Percentiles rank a stretch among this genome's conserved stretches.
phyloP scores from a whole-genome alignment of 2,888 invertebrate species.

The Dasysyrphus tricinctus region DNA sequence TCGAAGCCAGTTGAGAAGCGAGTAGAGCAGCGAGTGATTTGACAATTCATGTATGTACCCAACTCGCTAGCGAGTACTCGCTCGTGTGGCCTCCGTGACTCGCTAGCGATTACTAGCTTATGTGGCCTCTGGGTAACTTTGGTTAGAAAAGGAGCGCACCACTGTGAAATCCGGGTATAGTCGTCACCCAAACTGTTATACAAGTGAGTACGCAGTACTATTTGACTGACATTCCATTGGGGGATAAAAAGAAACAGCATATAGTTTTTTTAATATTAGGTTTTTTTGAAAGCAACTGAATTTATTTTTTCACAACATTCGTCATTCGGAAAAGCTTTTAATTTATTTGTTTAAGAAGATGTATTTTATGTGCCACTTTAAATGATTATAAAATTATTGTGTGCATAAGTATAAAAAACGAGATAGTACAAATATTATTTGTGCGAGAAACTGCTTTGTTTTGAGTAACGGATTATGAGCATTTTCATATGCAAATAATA shows the following conservation, averaged over 20 bases:
- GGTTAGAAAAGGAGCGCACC: too few species aligned
- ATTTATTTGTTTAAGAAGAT: conserved; percentile 48
- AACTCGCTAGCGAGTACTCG: too few species aligned
- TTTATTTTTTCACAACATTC: conserved; percentile 43
- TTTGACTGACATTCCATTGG: conserved; percentile 64
- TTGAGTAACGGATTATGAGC: conserved; percentile 36
- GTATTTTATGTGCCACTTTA: conserved; percentile 16
- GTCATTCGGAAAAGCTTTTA: conserved; percentile 52
- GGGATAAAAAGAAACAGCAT: conserved; percentile 48
- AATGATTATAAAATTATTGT: conserved; percentile 22
- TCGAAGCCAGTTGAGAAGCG: too few species aligned
- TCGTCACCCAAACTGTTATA: conserved; percentile 49
- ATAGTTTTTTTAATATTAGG: conserved; percentile 9
- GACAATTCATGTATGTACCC: too few species aligned
- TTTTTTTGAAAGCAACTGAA: conserved; percentile 68
- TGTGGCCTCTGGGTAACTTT: too few species aligned
- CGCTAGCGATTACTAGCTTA: too few species aligned
- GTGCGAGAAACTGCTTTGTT: conserved; percentile 9
- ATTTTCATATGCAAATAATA: not conserved
- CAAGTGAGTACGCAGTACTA: conserved; percentile 47
- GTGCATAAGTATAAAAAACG: not conserved
- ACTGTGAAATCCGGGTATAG: too few species aligned
- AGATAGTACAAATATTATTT: not conserved
- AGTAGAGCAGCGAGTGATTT: too few species aligned
- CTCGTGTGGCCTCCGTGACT: too few species aligned